Conservation (phyloP, 2,797 vertebrate species). For the Triplophysa yarkandensis region DNA sequence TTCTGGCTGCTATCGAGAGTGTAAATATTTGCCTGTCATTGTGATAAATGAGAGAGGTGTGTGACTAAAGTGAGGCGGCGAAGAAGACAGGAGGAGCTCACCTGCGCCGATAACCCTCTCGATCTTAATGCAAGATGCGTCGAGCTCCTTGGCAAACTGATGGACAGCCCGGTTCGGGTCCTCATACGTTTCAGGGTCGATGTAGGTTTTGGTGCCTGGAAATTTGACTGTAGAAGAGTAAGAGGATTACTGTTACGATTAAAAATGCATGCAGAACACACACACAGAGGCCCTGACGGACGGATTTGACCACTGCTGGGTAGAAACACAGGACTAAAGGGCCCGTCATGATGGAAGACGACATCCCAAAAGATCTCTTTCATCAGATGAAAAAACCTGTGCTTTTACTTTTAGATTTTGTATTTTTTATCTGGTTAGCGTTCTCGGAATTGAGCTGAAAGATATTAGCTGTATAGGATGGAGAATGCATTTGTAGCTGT, state of each 20-base stretch:
- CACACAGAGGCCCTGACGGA: slow-evolving; percentile 44
- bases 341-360: slow-evolving; percentile 29
- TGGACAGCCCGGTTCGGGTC: slow-evolving; percentile 99
- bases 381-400: slow-evolving; percentile 42
- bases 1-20: slow-evolving; percentile 68
- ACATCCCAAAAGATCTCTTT: slow-evolving; percentile 55
- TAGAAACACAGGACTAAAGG: slow-evolving; percentile 14
- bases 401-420: slow-evolving; percentile 38
- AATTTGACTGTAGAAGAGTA: slow-evolving; percentile 99
- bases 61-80: slow-evolving; percentile 64
- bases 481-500: slow-evolving; percentile 42
- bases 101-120: slow-evolving; percentile 98
- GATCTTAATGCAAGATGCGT: slow-evolving; percentile 99
- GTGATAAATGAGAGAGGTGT: slow-evolving; percentile 83
- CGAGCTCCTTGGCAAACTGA: slow-evolving; percentile 99
- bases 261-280: slow-evolving; percentile 82
- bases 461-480: slow-evolving; percentile 51
- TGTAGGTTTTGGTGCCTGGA: slow-evolving; percentile 99
- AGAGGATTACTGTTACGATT: slow-evolving; percentile 95
- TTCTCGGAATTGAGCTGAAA: slow-evolving; percentile 49
- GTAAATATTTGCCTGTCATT: slow-evolving; percentile 90
- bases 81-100: slow-evolving; percentile 72
- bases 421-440: slow-evolving; percentile 49
- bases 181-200: slow-evolving; percentile 99
- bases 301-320: slow-evolving; percentile 38